Percentiles rank a stretch among this genome's conserved stretches.
phyloP scores from a whole-genome alignment of 92 coral and sea anemone genomes.

The Porites divaricata region DNA sequence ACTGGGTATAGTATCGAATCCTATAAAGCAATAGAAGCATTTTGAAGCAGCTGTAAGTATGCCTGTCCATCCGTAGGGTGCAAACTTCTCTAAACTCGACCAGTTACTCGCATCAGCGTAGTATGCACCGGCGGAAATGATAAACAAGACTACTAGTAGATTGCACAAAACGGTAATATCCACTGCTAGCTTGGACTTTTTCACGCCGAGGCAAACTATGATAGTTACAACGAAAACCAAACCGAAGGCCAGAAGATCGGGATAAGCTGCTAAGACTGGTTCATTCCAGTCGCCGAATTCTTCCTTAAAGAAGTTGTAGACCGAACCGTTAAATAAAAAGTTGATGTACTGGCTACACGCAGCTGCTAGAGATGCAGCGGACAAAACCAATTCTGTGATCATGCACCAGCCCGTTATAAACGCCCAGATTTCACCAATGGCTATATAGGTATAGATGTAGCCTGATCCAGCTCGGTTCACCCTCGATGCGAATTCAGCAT shows the following conservation, averaged over 20 bases:
- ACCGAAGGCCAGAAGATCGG: conserved; percentile 72
- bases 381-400: conserved; percentile 75
- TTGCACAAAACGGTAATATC: conserved; percentile 59
- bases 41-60: conserved; percentile 76
- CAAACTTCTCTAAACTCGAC: conserved; percentile 79
- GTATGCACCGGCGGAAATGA: conserved; percentile 67
- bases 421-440: conserved; percentile 88
- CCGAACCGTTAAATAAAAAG: conserved; percentile 60
- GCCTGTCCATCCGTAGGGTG: conserved; percentile 82
- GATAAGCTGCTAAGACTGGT: conserved; percentile 57
- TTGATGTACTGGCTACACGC: conserved; percentile 83
- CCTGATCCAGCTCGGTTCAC: conserved; percentile 89
- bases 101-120: conserved; percentile 75
- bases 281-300: conserved; percentile 63
- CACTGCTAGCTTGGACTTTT: conserved; percentile 69
- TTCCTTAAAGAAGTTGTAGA: conserved; percentile 47
- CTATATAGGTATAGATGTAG: conserved; percentile 83
- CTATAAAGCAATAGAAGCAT: conserved; percentile 80
- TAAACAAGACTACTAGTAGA: conserved; percentile 59
- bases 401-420: conserved; percentile 88
- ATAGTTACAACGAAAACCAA: conserved; percentile 61
- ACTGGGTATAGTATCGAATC: conserved; percentile 79
- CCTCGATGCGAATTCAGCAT: conserved; percentile 88
- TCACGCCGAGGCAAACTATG: conserved; percentile 76
- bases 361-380: conserved; percentile 77